Conservation (phyloP, 1,140 invertebrate species). For the Drosophila obscura region DNA sequence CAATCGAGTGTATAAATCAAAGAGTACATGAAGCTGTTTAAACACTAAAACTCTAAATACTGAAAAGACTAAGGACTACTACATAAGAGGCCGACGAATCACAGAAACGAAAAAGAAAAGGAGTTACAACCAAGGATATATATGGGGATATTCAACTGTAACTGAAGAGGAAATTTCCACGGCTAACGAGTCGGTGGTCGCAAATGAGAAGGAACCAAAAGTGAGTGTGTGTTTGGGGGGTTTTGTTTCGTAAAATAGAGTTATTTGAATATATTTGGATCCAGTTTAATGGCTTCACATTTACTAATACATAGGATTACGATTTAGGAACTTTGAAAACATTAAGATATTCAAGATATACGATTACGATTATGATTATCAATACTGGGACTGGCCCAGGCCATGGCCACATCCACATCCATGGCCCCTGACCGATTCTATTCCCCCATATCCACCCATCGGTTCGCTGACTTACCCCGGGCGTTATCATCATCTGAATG, state of each 20-base stretch:
- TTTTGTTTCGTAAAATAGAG: slow-evolving; percentile 31
- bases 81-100: slow-evolving; percentile 23
- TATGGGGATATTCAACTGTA: slow-evolving; percentile 4
- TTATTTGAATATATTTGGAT: slow-evolving; percentile 67
- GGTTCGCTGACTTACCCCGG: slow-evolving; percentile 77
- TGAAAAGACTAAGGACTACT: slow-evolving; percentile 39
- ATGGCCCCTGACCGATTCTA: not conserved
- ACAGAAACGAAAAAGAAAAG: slow-evolving; percentile 4
- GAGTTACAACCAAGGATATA: not conserved
- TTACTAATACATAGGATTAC: slow-evolving; percentile 75
- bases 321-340: slow-evolving; percentile 78
- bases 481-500: slow-evolving; percentile 83
- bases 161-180: slow-evolving; percentile 16
- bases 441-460: not conserved
- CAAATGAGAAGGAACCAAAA: slow-evolving; percentile 39
- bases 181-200: slow-evolving; percentile 3
- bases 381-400: slow-evolving; percentile 5
- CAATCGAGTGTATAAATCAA: slow-evolving; percentile 22
- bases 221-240: no score
- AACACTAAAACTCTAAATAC: no score
- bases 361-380: slow-evolving; percentile 53
- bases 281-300: slow-evolving; percentile 76
- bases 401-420: not conserved
- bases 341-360: slow-evolving; percentile 76
- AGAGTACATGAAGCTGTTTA: slow-evolving; percentile 24